Evolutionary conservation across 1,140 invertebrate genomes (phyloP), one percentile per base, ranked within the genome.

Genomic region (Helicorthomorpha holstii): DNA sequence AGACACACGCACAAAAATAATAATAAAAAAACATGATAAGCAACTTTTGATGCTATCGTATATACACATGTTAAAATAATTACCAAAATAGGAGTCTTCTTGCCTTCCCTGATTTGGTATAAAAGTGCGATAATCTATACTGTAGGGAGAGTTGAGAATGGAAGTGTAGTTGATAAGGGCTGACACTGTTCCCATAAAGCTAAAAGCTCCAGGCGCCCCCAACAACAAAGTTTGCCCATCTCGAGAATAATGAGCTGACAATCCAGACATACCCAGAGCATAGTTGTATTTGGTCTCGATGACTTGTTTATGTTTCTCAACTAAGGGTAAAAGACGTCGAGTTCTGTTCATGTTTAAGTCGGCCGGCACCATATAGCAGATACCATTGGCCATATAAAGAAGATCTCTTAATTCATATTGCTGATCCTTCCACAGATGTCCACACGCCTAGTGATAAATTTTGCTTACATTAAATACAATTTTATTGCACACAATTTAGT

Each of bases 131-230:
- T 14, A 46, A 58, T 67, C 68, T 34, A 57, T 60, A 67, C 68
- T 69, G 24, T 66, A 60, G n/a, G n/a, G n/a, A n/a, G n/a, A n/a
- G n/a, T n/a, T n/a, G n/a, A n/a, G n/a, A n/a, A n/a, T n/a, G n/a
- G n/a, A n/a, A n/a, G n/a, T n/a, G n/a, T n/a, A n/a, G n/a, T n/a
- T n/a, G n/a, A n/a, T n/a, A n/a, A n/a, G n/a, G n/a, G n/a, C n/a
- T n/a, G n/a, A n/a, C n/a, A n/a, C n/a, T n/a, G n/a, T n/a, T n/a
- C n/a, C n/a, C n/a, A n/a, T n/a, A n/a, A n/a, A n/a, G n/a, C n/a
- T n/a, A 47, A 61, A 60, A 44, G 66, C 59, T 23, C 68, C 68
- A 16, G 69, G 69, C 19, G 68, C 65, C 16, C 68, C 68, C n/a
- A 70, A 19, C 10, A 67, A 10, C 19, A 19, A n/a, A 45, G 22